Conservation (phyloP, 1,140 invertebrate species). For the Lasaia peninsularis region DNA sequence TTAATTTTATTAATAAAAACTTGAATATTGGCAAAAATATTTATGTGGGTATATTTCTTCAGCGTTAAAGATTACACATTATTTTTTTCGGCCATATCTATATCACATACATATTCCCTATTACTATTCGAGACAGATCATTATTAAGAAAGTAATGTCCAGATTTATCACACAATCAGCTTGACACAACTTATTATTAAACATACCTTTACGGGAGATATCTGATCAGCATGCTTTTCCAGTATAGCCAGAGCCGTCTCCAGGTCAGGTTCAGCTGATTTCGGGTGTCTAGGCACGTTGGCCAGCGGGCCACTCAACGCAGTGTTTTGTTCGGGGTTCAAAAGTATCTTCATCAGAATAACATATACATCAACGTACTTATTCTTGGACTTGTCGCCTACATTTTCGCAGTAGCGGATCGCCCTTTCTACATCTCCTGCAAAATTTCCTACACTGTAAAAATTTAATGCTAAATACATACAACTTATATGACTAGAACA, state of each 20-base stretch:
- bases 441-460: constrained; percentile 11
- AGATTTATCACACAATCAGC: too few relatives aligned
- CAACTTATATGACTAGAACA: too few relatives aligned
- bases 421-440: constrained; percentile 88
- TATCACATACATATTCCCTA: too few relatives aligned
- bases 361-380: constrained; percentile 82
- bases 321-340: constrained; percentile 79
- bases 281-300: constrained; percentile 56
- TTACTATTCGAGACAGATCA: too few relatives aligned
- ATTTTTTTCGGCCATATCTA: too few relatives aligned
- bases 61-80: too few relatives aligned
- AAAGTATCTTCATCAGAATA: constrained; percentile 80
- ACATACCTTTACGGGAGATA: constrained; percentile 85
- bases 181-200: too few relatives aligned
- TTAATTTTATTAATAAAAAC: too few relatives aligned
- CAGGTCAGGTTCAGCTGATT: constrained; percentile 82
- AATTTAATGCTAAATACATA: not conserved
- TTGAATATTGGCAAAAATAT: too few relatives aligned
- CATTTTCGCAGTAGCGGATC: constrained; percentile 89
- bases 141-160: too few relatives aligned
- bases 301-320: constrained; percentile 56
- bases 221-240: constrained; percentile 88
- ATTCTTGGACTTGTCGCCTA: constrained; percentile 71
- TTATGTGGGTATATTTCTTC: too few relatives aligned
- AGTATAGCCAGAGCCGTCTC: constrained; percentile 88